These are phyloP conservation scores for Apodemia duryi DNA, from an alignment of 2,888 invertebrate genomes.

Conservation along the genomic window DNA sequence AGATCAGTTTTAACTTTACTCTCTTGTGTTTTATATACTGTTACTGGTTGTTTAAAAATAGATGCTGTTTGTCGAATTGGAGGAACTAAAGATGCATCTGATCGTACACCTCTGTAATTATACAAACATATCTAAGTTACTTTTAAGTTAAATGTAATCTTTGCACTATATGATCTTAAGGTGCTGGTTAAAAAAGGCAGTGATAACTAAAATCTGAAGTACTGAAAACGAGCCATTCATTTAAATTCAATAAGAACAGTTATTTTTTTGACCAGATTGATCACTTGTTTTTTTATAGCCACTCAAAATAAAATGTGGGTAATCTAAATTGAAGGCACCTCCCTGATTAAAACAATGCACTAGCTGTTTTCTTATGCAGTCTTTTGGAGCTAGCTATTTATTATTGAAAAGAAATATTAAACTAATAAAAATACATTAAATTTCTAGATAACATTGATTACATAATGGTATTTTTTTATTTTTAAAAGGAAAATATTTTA, in stretches of 20 bases:
- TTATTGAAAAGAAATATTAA: too few species aligned
- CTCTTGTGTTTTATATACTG: slow-evolving; percentile 94
- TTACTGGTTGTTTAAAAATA: slow-evolving; percentile 99
- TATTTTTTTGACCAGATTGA: background rate
- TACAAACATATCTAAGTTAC: background rate
- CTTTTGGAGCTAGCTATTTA: too few species aligned
- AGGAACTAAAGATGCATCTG: slow-evolving; percentile 93
- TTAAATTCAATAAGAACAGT: background rate
- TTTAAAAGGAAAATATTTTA: too few species aligned
- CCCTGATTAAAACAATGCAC: too few species aligned
- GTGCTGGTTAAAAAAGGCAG: slow-evolving; percentile 4
- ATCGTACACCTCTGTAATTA: slow-evolving; percentile 84
- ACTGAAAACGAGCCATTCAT: slow-evolving; percentile 2
- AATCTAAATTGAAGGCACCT: too few species aligned
- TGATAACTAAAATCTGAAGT: background rate
- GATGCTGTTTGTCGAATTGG: slow-evolving; percentile 98
- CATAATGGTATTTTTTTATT: too few species aligned
- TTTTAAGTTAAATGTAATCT: background rate
- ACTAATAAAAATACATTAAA: too few species aligned
- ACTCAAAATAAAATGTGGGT: too few species aligned
- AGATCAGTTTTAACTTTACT: slow-evolving; percentile 93
- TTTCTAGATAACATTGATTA: too few species aligned
- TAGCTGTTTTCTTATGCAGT: too few species aligned
- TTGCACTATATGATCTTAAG: background rate
- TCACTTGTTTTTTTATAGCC: too few species aligned